A percentile compares a stretch with the other conserved stretches of the same genome.
phyloP scores from a whole-genome alignment of 2,113 vertebrate species.

The Peromyscus leucopus region DNA sequence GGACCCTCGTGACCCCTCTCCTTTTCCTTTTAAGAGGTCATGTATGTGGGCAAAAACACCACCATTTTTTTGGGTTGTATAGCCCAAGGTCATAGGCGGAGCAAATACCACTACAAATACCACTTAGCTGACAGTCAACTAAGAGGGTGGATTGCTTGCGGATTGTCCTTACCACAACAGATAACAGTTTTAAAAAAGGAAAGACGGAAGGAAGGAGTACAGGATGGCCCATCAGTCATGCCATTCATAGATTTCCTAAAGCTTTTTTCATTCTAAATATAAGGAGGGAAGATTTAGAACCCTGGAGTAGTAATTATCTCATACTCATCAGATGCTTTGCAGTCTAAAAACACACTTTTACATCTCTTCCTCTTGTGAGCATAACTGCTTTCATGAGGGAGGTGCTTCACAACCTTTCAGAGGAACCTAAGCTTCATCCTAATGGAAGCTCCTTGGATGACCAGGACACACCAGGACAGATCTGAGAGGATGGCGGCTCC shows the following conservation, averaged over 20 bases:
- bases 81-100: too few relatives aligned
- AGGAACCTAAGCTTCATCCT: not conserved
- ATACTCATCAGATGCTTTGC: not conserved
- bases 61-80: too few relatives aligned
- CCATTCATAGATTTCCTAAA: slow-evolving; percentile 27
- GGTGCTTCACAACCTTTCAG: not conserved
- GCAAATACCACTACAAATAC: too few relatives aligned
- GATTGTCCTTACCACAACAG: not conserved
- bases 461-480: not conserved
- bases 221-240: not conserved
- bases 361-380: not conserved
- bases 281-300: slow-evolving; percentile 19
- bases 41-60: too few relatives aligned
- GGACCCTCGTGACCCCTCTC: too few relatives aligned
- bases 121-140: not conserved
- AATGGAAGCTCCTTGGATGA: not conserved
- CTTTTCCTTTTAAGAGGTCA: too few relatives aligned
- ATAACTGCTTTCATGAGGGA: not conserved
- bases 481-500: too few relatives aligned
- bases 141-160: not conserved
- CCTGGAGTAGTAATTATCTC: not conserved
- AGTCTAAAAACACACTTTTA: not conserved
- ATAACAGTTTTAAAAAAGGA: not conserved
- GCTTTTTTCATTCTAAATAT: slow-evolving; percentile 1
- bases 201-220: not conserved